Evolutionary conservation across 2,797 vertebrate genomes (phyloP), one percentile per base, ranked within the genome.

Genomic region (Acanthopagrus latus): DNA sequence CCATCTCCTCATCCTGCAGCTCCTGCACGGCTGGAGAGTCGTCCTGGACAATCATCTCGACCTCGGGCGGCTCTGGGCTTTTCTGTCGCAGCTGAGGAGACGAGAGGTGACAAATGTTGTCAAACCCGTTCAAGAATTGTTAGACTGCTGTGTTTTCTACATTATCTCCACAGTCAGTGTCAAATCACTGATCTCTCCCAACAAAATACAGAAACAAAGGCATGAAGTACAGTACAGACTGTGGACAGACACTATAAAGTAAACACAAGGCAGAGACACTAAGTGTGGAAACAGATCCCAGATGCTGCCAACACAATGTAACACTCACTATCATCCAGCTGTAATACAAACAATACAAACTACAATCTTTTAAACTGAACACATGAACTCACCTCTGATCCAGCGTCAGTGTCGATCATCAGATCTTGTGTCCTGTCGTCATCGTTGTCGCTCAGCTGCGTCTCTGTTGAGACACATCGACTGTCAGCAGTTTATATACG

Each of bases 361-460:
- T 29, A 33, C 29, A 7, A 33, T 38, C 38, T 10, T 50, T 18
- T n/a, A 52, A 52, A 21, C 1, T 14, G 11, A 27, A 62, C 17
- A 14, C 64, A 10, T 12, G 58, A 64, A 47, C 81, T 83, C 58
- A 93, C 94, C 83, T 84, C 57, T 1, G 69, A 25, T 46, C 13
- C 63, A 3, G 77, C 33, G 56, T 86, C 83, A 1, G 74, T 27
- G 66, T 71, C 66, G 57, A 88, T 14, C 5, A 23, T 91, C 76
- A 94, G 73, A 20, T 92, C 92, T 10, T 74, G 86, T 0, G 84
- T 87, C 73, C 44, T 41, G 64, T 89, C 84, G 1, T 68, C 48
- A 2, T 91, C 83, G 10, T 63, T 11, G 27, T 88, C 81, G 41
- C 82, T 92, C 74, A 95, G 76, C 47, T 93, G 94, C 1, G 94